Conservation (phyloP, 2,888 invertebrate genomes). For the Glomeris marginata region DNA sequence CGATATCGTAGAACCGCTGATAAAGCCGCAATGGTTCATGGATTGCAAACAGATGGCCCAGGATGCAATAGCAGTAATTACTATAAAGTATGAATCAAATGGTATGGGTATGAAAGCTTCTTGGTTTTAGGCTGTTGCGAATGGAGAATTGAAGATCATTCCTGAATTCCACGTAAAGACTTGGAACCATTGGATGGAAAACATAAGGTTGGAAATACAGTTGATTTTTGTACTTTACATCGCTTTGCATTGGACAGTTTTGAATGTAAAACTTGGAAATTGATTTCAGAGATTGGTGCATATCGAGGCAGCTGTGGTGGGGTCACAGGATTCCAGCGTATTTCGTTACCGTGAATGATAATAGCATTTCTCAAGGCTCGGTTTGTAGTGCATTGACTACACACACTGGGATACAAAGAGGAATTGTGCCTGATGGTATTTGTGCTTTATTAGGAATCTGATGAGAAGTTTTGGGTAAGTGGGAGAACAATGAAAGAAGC, state of each 20-base stretch:
- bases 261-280: background rate
- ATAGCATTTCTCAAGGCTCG: slow-evolving; percentile 12
- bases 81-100: slow-evolving; percentile 2
- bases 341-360: slow-evolving; percentile 44
- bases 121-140: slow-evolving; percentile 44
- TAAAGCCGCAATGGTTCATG: slow-evolving; percentile 86
- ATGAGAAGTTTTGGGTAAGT: slow-evolving; percentile 44
- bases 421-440: background rate
- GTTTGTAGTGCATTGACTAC: background rate
- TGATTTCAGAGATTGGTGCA: slow-evolving; percentile 79
- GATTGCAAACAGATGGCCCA: slow-evolving; percentile 74
- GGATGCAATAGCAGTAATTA: slow-evolving; percentile 48
- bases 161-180: slow-evolving; percentile 81
- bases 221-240: background rate
- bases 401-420: background rate
- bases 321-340: slow-evolving; percentile 97
- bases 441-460: slow-evolving; percentile 18
- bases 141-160: slow-evolving; percentile 68
- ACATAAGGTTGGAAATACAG: slow-evolving; percentile 44
- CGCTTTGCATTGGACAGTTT: background rate
- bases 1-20: slow-evolving; percentile 92
- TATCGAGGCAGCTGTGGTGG: slow-evolving; percentile 98
- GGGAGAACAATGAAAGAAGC: slow-evolving; percentile 57
- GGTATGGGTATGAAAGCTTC: background rate
- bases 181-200: slow-evolving; percentile 94